Percentiles rank a stretch among this genome's conserved stretches.
Evolutionary conservation across 2,888 invertebrate species (phyloP).

Genomic region (Scaptodrosophila latifasciaeformis): DNA sequence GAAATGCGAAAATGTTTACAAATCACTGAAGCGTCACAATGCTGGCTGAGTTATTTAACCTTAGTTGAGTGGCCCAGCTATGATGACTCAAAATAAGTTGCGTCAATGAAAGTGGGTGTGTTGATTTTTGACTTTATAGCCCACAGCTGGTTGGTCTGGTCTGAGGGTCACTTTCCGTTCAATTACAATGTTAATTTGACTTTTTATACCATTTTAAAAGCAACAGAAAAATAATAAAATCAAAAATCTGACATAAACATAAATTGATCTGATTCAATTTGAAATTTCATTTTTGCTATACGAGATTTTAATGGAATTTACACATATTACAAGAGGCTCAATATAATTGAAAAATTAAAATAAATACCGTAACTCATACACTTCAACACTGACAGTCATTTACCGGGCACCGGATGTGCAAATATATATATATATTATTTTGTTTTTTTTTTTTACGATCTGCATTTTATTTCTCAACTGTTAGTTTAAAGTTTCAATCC

Average conservation of each 20-base stretch:
- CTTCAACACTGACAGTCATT: not conserved
- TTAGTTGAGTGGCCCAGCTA: too few species aligned
- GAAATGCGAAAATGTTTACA: constrained; percentile 50
- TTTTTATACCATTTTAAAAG: too few species aligned
- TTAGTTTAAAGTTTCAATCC: constrained; percentile 2
- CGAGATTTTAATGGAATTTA: not conserved
- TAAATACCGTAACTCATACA: constrained; percentile 11
- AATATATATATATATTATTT: not conserved
- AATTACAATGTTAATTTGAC: too few species aligned
- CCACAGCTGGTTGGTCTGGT: not conserved
- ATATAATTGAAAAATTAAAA: too few species aligned
- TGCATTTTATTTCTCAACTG: too few species aligned
- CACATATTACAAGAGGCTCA: not conserved
- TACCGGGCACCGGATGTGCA: not conserved
- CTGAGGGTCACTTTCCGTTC: too few species aligned
- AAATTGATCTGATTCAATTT: too few species aligned
- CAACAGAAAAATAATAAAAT: too few species aligned
- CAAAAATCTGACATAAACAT: too few species aligned
- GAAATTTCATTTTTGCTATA: too few species aligned
- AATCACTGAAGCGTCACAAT: constrained; percentile 41
- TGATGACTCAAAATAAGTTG: too few species aligned
- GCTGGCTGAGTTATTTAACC: constrained; percentile 16
- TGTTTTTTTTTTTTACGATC: not conserved
- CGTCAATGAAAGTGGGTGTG: too few species aligned
- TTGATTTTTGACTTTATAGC: not conserved